These are phyloP conservation scores for Eulemur rufifrons DNA, from an alignment of 2,113 vertebrate species.

Conservation along the genomic window DNA sequence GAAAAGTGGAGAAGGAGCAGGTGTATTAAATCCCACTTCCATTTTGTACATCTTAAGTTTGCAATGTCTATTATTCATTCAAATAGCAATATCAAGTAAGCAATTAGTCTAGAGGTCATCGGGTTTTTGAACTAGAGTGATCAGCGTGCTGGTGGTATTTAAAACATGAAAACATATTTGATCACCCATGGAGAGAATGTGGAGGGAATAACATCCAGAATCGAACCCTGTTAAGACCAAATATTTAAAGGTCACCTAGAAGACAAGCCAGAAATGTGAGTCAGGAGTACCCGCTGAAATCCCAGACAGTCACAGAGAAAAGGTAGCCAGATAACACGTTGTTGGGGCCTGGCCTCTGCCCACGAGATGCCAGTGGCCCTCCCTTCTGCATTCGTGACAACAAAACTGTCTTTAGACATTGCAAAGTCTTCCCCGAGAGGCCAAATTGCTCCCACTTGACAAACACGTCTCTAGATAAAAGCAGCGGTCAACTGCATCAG, in stretches of 20 bases:
- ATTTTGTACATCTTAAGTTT: not conserved
- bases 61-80: not conserved
- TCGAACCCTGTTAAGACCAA: not conserved
- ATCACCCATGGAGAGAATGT: not conserved
- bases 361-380: accelerated
- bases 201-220: not conserved
- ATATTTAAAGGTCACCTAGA: not conserved
- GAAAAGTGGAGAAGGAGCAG: not conserved
- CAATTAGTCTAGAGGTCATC: not conserved
- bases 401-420: not conserved
- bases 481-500: not conserved
- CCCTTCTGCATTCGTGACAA: too few species aligned
- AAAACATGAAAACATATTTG: not conserved
- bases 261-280: not conserved
- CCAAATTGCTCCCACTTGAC: not conserved
- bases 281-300: accelerated
- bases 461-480: not conserved
- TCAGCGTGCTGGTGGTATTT: not conserved
- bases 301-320: not conserved
- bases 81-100: not conserved
- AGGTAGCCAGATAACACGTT: not conserved
- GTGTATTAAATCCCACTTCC: not conserved
- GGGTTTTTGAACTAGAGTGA: not conserved
- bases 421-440: not conserved
- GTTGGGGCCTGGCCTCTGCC: too few species aligned